These are phyloP conservation scores for Erannis defoliaria DNA, from an alignment of 2,888 invertebrate species.

Conservation along the genomic window DNA sequence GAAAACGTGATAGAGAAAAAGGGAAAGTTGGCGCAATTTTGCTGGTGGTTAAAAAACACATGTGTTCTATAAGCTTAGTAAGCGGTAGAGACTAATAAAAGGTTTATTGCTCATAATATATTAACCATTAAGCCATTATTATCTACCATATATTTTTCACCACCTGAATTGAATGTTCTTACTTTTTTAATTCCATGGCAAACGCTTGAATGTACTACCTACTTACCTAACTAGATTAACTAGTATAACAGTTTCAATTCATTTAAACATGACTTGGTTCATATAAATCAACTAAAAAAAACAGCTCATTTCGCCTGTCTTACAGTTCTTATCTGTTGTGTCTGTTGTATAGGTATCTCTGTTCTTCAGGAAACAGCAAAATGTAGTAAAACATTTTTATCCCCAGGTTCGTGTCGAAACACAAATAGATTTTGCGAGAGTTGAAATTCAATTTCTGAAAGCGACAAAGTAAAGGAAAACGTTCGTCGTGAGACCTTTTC, in stretches of 20 bases:
- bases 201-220: too few species aligned
- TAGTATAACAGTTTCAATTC: too few species aligned
- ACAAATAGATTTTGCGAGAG: conserved; percentile 59
- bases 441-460: conserved; percentile 60
- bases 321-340: neutral
- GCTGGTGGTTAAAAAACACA: conserved; percentile 34
- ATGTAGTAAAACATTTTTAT: conserved; percentile 56
- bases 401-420: conserved; percentile 51
- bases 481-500: conserved; percentile 49
- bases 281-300: neutral
- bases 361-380: conserved; percentile 25
- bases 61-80: conserved; percentile 5
- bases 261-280: neutral
- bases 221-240: too few species aligned
- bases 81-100: too few species aligned
- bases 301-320: neutral
- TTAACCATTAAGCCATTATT: too few species aligned
- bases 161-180: too few species aligned
- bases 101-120: neutral
- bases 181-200: too few species aligned
- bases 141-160: too few species aligned
- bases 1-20: conserved; percentile 43
- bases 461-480: conserved; percentile 54
- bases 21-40: conserved; percentile 39
- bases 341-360: neutral